Evolutionary conservation across 1,140 invertebrate genomes (phyloP).

Genomic region (Rhagoletis zephyria): DNA sequence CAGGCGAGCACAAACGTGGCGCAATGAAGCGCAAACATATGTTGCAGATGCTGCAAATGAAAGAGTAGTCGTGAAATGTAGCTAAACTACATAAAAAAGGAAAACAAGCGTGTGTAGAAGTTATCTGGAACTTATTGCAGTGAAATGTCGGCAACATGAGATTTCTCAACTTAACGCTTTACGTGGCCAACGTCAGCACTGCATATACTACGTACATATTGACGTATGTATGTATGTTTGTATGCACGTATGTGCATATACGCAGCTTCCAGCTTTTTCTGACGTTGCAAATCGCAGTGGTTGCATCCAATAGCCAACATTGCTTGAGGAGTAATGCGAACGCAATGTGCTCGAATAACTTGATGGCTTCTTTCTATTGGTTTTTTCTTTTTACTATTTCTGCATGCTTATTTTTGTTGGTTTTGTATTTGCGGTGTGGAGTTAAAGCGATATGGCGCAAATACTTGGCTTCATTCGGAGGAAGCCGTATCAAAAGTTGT

Average conservation of each 20-base stretch:
- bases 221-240: background rate
- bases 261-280: background rate
- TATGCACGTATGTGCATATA: background rate
- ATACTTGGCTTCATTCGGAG: constrained; percentile 10
- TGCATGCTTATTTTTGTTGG: too few species aligned
- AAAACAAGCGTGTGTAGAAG: background rate
- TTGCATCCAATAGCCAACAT: background rate
- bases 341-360: background rate
- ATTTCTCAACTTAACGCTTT: background rate
- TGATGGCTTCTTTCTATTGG: background rate
- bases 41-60: constrained; percentile 26
- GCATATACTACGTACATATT: background rate
- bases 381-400: background rate
- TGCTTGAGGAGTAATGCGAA: too few species aligned
- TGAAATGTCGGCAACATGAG: constrained; percentile 28
- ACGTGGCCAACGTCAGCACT: too few species aligned
- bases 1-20: background rate
- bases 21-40: constrained; percentile 13
- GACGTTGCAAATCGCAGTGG: background rate
- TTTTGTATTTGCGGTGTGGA: background rate
- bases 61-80: background rate
- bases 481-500: background rate
- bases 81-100: background rate
- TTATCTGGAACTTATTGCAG: background rate
- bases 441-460: background rate